These are phyloP conservation scores for Chiloscyllium punctatum DNA, from an alignment of 2,797 vertebrate genomes.

Conservation along the genomic window DNA sequence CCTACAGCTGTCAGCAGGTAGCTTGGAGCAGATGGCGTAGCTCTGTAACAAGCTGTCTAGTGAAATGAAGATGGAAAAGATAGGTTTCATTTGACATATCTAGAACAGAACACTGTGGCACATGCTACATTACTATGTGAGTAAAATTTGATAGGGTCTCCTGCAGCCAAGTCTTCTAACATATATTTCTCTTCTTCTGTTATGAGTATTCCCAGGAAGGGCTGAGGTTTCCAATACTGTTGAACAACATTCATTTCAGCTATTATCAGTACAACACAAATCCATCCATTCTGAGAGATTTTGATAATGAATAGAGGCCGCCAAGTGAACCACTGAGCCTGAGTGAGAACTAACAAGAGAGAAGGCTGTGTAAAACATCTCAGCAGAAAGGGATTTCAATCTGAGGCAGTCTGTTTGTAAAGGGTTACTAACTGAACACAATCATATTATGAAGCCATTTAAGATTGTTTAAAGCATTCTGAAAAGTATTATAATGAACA, in stretches of 20 bases:
- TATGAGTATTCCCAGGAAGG: not conserved
- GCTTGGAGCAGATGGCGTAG: not conserved
- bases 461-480: not conserved
- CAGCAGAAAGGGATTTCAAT: not conserved
- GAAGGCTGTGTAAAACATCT: not conserved
- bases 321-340: not conserved
- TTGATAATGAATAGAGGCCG: not conserved
- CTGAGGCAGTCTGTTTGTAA: not conserved
- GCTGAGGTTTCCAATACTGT: not conserved
- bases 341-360: not conserved
- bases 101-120: conserved; percentile 14
- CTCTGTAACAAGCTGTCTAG: not conserved
- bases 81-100: conserved; percentile 4
- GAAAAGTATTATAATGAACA: not conserved
- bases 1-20: not conserved
- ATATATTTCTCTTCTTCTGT: not conserved
- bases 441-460: not conserved
- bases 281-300: not conserved
- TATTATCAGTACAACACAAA: not conserved
- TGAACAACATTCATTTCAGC: not conserved
- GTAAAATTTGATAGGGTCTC: not conserved
- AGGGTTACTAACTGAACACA: not conserved
- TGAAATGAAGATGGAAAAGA: conserved; percentile 9
- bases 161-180: not conserved
- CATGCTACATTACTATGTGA: not conserved